A percentile compares a stretch with the other conserved stretches of the same genome.
Conservation (phyloP, 2,797 vertebrate genomes). For the Enteromius trimaculatus region DNA sequence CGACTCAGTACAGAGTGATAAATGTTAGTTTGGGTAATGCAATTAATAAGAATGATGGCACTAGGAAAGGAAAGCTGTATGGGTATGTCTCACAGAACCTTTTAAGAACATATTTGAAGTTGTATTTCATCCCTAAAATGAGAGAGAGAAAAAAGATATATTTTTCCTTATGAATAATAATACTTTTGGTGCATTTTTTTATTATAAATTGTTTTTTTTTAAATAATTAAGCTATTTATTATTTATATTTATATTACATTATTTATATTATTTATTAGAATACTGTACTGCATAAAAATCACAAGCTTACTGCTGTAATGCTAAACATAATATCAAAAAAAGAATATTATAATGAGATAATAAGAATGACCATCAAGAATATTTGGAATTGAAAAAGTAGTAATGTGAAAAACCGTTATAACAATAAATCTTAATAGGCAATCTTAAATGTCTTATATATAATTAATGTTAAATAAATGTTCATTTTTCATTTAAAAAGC, state of each 20-base stretch:
- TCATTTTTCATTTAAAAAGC: not conserved
- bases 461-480: not conserved
- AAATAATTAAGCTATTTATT: not conserved
- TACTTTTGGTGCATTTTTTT: not conserved
- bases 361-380: not conserved
- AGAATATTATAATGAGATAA: not conserved
- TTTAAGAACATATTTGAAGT: not conserved
- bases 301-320: not conserved
- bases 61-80: not conserved
- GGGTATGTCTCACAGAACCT: not conserved
- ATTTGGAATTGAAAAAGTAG: not conserved
- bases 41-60: constrained; percentile 16
- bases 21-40: constrained; percentile 31
- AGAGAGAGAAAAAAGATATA: too few species aligned
- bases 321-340: not conserved
- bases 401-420: not conserved
- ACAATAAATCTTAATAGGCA: too few species aligned
- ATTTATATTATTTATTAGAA: not conserved
- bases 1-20: constrained; percentile 26
- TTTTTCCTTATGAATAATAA: not conserved
- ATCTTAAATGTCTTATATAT: not conserved
- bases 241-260: not conserved
- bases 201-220: too few species aligned
- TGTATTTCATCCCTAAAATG: constrained; percentile 5
- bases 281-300: not conserved